Conservation (phyloP, 2,888 invertebrate genomes). For the Tricholauxania praeusta region DNA sequence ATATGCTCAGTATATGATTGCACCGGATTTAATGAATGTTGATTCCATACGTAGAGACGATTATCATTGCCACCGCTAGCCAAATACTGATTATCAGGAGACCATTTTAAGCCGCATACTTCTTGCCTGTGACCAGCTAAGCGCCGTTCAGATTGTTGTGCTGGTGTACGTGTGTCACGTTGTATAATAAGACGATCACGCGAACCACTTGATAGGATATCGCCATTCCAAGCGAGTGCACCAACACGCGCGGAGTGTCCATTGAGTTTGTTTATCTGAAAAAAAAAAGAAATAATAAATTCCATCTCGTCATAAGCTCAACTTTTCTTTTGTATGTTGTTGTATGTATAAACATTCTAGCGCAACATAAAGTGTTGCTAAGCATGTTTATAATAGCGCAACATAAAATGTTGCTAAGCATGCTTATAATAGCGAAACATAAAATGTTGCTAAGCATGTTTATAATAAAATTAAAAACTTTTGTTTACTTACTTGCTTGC, state of each 20-base stretch:
- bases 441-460: neutral
- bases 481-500: slow-evolving; percentile 76
- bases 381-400: neutral
- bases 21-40: slow-evolving; percentile 88
- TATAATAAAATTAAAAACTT: neutral
- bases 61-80: slow-evolving; percentile 98
- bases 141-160: slow-evolving; percentile 80
- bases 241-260: slow-evolving; percentile 94
- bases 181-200: slow-evolving; percentile 94
- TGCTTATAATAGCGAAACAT: neutral
- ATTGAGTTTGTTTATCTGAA: slow-evolving; percentile 86
- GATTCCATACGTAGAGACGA: slow-evolving; percentile 73
- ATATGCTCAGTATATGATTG: slow-evolving; percentile 96
- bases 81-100: slow-evolving; percentile 95
- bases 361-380: neutral
- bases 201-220: slow-evolving; percentile 94
- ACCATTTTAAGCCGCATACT: slow-evolving; percentile 98
- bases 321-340: too few relatives aligned
- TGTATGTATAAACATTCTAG: too few relatives aligned
- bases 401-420: neutral
- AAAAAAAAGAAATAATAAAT: slow-evolving; percentile 27
- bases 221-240: slow-evolving; percentile 98
- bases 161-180: slow-evolving; percentile 91
- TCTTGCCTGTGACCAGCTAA: slow-evolving; percentile 96
- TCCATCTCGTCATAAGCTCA: too few relatives aligned